Percentiles rank a stretch among this genome's conserved stretches.
Evolutionary conservation across 2,113 vertebrate genomes (phyloP).

Genomic region (Thunnus thynnus): DNA sequence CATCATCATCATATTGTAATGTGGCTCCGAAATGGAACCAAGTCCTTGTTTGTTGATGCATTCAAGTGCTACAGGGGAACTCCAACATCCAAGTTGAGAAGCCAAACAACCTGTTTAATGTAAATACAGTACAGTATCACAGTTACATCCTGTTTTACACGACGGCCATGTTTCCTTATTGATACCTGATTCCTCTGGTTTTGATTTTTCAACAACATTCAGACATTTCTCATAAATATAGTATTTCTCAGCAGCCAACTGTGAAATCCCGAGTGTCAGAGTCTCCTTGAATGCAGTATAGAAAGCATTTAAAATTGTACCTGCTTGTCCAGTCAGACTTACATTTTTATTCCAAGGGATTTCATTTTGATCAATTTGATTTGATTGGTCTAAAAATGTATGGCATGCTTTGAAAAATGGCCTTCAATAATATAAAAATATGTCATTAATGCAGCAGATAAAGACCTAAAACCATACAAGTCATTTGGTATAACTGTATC

Average conservation of each 20-base stretch:
- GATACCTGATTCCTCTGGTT: slow-evolving; percentile 13
- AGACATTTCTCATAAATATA: not conserved
- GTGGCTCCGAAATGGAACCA: slow-evolving; percentile 3
- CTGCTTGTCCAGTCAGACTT: not conserved
- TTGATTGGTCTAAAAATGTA: not conserved
- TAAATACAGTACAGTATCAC: not conserved
- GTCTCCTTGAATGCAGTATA: slow-evolving; percentile 4
- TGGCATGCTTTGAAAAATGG: not conserved
- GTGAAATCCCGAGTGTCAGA: not conserved
- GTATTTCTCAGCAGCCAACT: slow-evolving; percentile 2
- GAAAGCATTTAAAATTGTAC: not conserved
- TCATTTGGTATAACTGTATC: not conserved
- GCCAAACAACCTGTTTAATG: not conserved
- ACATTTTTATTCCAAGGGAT: not conserved
- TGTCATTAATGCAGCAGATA: not conserved
- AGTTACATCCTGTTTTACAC: not conserved
- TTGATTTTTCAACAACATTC: not conserved
- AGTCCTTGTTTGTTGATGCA: slow-evolving; percentile 42
- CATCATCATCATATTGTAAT: not conserved
- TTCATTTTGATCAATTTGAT: too few relatives aligned
- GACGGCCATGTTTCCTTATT: not conserved
- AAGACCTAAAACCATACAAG: not conserved
- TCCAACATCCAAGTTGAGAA: not conserved
- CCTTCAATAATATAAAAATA: not conserved
- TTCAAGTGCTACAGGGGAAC: slow-evolving; percentile 16